A percentile compares a stretch with the other conserved stretches of the same genome.
Conservation (phyloP, 2,113 vertebrate genomes). For the Maccullochella peelii region DNA sequence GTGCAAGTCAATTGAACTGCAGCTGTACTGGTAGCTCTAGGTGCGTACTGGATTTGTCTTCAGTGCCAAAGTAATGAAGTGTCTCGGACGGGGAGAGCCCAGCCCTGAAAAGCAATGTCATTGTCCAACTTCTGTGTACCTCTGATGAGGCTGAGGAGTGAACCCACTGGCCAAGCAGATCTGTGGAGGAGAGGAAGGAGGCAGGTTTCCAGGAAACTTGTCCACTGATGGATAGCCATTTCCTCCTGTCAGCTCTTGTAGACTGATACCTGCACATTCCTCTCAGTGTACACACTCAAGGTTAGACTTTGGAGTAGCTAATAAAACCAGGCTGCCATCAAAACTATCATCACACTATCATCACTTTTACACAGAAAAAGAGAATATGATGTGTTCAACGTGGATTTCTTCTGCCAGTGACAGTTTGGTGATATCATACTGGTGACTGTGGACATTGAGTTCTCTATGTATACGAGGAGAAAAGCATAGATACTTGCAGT, state of each 20-base stretch:
- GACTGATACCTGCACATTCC: constrained; percentile 60
- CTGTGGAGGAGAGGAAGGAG: constrained; percentile 62
- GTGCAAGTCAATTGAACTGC: constrained; percentile 35
- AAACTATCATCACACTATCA: constrained; percentile 11
- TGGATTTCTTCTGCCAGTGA: constrained; percentile 38
- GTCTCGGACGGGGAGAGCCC: constrained; percentile 67
- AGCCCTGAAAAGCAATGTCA: constrained; percentile 74
- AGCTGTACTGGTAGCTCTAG: constrained; percentile 6
- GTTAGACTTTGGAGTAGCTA: constrained; percentile 36
- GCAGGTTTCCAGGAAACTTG: constrained; percentile 62
- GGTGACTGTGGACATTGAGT: constrained; percentile 52
- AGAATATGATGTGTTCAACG: constrained; percentile 31
- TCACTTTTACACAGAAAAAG: not conserved
- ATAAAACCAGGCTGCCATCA: constrained; percentile 23
- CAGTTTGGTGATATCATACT: constrained; percentile 33
- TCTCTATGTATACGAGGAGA: constrained; percentile 42
- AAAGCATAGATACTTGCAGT: constrained; percentile 35
- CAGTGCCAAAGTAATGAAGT: constrained; percentile 74
- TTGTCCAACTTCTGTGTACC: constrained; percentile 54
- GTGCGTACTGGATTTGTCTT: constrained; percentile 45
- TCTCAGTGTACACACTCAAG: constrained; percentile 32
- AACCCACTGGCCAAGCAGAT: constrained; percentile 53
- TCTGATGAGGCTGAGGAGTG: constrained; percentile 70
- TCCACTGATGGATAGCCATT: constrained; percentile 52
- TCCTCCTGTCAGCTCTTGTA: constrained; percentile 51